Percentiles rank a stretch among this genome's conserved stretches.
phyloP scores from a whole-genome alignment of 2,888 invertebrate species.

The Metallyticus violacea region DNA sequence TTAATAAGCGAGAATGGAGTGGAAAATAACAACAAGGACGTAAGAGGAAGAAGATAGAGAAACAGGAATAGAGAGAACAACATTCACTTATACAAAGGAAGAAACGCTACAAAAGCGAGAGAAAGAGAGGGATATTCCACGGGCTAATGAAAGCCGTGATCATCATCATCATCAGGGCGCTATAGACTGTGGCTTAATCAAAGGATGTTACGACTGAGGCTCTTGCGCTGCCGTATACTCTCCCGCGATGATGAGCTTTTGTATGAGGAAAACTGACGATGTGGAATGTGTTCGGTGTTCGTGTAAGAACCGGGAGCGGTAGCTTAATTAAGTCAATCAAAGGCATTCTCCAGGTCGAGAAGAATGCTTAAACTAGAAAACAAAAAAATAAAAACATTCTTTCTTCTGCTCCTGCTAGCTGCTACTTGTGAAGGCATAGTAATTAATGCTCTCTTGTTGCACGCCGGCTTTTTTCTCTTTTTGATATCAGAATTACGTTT shows the following conservation, averaged over 20 bases:
- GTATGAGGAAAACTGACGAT: conserved; percentile 26
- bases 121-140: not conserved
- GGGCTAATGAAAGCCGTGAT: conserved; percentile 9
- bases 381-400: not conserved
- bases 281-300: conserved; percentile 20
- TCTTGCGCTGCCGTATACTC: no score
- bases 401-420: not conserved
- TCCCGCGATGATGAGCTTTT: conserved; percentile 18
- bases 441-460: conserved; percentile 14
- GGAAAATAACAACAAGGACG: not conserved
- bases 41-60: not conserved
- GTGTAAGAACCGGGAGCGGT: conserved; percentile 14
- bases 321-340: conserved; percentile 34
- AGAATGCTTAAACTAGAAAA: conserved; percentile 11
- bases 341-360: conserved; percentile 28
- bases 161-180: not conserved
- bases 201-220: not conserved
- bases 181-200: conserved; percentile 14
- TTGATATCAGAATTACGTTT: conserved; percentile 13
- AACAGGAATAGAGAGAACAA: not conserved
- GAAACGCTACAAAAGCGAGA: not conserved
- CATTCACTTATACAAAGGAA: not conserved
- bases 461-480: conserved; percentile 3
- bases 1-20: not conserved
- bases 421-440: not conserved